Evolutionary conservation across 2,797 vertebrate genomes (phyloP).

Genomic region (Oreortyx pictus): DNA sequence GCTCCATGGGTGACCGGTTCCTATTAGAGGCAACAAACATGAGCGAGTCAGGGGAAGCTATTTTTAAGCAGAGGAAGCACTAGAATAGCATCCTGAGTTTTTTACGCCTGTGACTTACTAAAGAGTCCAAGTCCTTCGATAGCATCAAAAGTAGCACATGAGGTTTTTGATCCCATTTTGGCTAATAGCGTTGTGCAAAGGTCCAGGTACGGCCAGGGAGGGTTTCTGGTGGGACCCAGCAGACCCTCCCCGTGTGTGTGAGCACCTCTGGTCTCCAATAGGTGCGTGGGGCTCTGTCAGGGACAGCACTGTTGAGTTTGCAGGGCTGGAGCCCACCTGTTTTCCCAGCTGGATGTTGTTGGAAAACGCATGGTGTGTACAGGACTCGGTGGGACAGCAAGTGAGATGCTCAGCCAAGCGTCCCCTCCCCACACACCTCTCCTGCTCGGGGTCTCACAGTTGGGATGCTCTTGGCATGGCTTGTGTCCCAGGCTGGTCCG

Average conservation of each 20-base stretch:
- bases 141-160: conserved; percentile 14
- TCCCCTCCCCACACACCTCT: not conserved
- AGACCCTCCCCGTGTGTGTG: not conserved
- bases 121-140: conserved; percentile 65
- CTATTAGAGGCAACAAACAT: conserved; percentile 75
- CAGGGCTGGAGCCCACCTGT: conserved; percentile 46
- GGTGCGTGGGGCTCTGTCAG: not conserved
- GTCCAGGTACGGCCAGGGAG: not conserved
- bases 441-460: not conserved
- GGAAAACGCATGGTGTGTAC: not conserved
- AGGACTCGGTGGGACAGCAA: not conserved
- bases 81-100: conserved; percentile 75
- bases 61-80: conserved; percentile 76
- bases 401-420: not conserved
- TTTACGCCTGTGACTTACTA: conserved; percentile 69
- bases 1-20: conserved; percentile 63
- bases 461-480: not conserved
- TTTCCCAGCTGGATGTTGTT: conserved; percentile 44
- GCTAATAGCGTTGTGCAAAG: not conserved
- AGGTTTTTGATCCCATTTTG: not conserved
- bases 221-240: not conserved
- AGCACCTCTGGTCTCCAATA: not conserved
- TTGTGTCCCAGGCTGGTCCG: not conserved
- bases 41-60: conserved; percentile 66
- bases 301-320: not conserved